Evolutionary conservation across 2,113 vertebrate species (phyloP), one percentile per base, ranked within the genome.

Genomic region (Fulmarus glacialis): DNA sequence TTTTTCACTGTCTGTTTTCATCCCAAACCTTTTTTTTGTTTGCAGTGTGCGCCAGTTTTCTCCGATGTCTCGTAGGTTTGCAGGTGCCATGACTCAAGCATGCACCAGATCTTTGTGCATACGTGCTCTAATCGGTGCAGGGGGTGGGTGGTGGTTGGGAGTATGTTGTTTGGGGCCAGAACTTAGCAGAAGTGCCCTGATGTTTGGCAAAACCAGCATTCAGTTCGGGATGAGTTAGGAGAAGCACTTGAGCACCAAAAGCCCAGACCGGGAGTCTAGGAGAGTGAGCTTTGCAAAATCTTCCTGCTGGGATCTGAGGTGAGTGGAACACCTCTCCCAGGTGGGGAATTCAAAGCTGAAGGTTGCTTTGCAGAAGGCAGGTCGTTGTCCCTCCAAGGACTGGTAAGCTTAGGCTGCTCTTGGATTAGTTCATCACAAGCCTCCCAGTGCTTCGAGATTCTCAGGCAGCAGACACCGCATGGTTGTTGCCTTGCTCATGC

Each of bases 61-160:
- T 75, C n/a, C 0, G 1, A 2, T 55, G 15, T 62, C 38, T 85
- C 3, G 40, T 40, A 40, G 11, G 9, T 21, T 86, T 0, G 1
- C 4, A 60, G 38, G 38, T 87, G 22, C 55, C 20, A 6, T 42
- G 67, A 50, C 15, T 47, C 11, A 22, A 5, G 12, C n/a, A 24
- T 15, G 11, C 48, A 53, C 27, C 62, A 75, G 12, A 42, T 42
- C 34, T 72, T 72, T 38, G 60, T 66, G 42, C 4, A 1, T 24
- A 36, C 29, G 30, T 72, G 18, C 21, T 85, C 9, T 36, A 32
- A 47, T 24, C 47, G 34, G 32, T 75, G 48, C 47, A 71, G 56
- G 43, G 32, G 2, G 6, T 19, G 3, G 17, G 27, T 18, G 79
- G 43, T 11, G 56, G 12, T 42, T 53, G 10, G 27, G 82, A 34